Conservation (phyloP, 2,797 vertebrate species). For the Cossypha polioptera region DNA sequence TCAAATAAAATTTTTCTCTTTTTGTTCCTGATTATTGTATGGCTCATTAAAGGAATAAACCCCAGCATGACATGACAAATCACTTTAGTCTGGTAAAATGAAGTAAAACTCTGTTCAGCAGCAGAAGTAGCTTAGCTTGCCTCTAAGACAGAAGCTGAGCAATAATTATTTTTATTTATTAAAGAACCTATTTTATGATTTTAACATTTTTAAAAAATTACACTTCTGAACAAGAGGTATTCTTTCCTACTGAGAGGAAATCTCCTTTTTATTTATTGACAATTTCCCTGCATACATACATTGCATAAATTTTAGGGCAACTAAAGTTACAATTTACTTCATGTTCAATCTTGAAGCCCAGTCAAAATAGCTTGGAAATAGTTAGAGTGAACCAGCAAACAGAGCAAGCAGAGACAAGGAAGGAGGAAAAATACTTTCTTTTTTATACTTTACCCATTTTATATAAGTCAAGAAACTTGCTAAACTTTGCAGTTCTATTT, state of each 20-base stretch:
- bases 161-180: slow-evolving; percentile 9
- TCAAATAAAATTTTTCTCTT: background rate
- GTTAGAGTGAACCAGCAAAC: background rate
- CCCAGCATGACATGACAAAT: slow-evolving; percentile 20
- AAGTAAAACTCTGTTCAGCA: background rate
- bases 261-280: background rate
- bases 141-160: background rate
- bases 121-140: background rate
- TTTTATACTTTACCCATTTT: no score
- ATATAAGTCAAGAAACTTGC: no score
- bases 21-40: background rate
- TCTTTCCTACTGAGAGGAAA: background rate
- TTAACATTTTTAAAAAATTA: background rate
- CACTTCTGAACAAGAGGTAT: background rate
- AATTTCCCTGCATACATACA: background rate
- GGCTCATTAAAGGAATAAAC: slow-evolving; percentile 22
- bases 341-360: background rate
- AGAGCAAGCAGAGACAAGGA: fast-evolving
- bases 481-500: no score
- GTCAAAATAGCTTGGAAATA: background rate
- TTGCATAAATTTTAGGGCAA: background rate
- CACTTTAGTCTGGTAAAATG: background rate
- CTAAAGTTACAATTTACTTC: background rate
- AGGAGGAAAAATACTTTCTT: background rate
- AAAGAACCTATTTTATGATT: background rate